phyloP scores from a whole-genome alignment of 2,888 invertebrate genomes.

The Lycia hirtaria region DNA sequence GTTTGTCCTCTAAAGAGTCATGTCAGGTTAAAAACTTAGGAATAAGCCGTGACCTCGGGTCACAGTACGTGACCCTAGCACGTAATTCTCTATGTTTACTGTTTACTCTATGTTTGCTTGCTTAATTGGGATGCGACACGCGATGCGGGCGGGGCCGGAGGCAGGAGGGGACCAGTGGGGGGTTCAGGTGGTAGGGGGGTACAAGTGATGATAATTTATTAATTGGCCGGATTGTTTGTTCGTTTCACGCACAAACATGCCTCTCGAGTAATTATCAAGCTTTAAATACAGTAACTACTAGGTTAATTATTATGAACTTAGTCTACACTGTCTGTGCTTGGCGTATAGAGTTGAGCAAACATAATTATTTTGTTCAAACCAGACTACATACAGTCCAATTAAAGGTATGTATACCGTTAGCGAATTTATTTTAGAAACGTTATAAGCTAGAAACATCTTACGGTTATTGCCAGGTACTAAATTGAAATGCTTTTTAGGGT shows the following conservation, averaged over 20 bases:
- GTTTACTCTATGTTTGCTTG: slow-evolving; percentile 1
- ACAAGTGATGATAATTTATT: slow-evolving; percentile 12
- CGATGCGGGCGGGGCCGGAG: not conserved
- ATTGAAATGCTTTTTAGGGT: no score
- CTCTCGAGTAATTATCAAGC: not conserved
- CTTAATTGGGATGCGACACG: slow-evolving; percentile 9
- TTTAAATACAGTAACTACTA: not conserved
- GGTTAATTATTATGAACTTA: not conserved
- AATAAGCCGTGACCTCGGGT: not conserved
- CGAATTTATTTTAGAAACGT: no score
- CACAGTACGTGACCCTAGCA: not conserved
- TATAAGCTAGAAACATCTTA: no score
- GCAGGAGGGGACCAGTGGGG: not conserved
- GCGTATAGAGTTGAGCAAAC: not conserved
- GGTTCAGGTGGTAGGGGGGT: not conserved
- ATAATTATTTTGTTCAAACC: not conserved
- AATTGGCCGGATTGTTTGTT: slow-evolving; percentile 15
- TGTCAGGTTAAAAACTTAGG: no score
- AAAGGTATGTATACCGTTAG: no score
- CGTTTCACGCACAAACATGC: slow-evolving; percentile 8
- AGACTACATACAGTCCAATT: no score
- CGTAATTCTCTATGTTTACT: slow-evolving; percentile 7
- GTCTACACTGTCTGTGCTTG: not conserved
- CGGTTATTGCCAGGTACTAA: no score
- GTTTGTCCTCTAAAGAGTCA: no score